Evolutionary conservation across 2,888 invertebrate species (phyloP).

Genomic region (Ecliptopera silaceata): DNA sequence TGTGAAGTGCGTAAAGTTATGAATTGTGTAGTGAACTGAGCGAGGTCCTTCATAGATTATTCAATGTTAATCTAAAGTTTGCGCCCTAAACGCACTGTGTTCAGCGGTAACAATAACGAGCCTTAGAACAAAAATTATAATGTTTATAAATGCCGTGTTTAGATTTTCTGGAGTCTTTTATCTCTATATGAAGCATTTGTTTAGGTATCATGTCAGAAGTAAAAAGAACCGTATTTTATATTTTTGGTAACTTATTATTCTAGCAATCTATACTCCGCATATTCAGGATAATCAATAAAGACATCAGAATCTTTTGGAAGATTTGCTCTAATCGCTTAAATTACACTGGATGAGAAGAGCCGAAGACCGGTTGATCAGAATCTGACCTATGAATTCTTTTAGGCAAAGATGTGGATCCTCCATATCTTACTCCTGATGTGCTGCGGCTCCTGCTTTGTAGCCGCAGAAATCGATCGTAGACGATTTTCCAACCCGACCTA

Average conservation of each 20-base stretch:
- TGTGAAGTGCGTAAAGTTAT: conserved; percentile 3
- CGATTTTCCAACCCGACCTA: conserved; percentile 85
- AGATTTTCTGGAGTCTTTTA: too few relatives aligned
- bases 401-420: conserved; percentile 45
- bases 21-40: conserved; percentile 17
- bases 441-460: conserved; percentile 37
- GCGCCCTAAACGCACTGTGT: conserved; percentile 35
- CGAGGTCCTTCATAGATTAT: conserved; percentile 51
- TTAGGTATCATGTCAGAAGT: too few relatives aligned
- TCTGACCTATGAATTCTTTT: conserved; percentile 9
- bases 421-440: conserved; percentile 40
- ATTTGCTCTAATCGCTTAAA: too few relatives aligned
- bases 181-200: too few relatives aligned
- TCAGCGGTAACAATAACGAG: neutral
- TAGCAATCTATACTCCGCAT: too few relatives aligned
- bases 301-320: too few relatives aligned
- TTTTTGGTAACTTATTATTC: neutral
- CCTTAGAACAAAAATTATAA: neutral
- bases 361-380: too few relatives aligned
- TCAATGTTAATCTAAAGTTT: conserved; percentile 55
- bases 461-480: conserved; percentile 63
- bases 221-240: too few relatives aligned
- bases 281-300: too few relatives aligned
- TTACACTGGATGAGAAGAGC: too few relatives aligned
- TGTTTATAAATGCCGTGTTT: too few relatives aligned